These are phyloP conservation scores for Astropecten irregularis DNA, from an alignment of 53 echinoderm and acorn worm species.

Conservation along the genomic window DNA sequence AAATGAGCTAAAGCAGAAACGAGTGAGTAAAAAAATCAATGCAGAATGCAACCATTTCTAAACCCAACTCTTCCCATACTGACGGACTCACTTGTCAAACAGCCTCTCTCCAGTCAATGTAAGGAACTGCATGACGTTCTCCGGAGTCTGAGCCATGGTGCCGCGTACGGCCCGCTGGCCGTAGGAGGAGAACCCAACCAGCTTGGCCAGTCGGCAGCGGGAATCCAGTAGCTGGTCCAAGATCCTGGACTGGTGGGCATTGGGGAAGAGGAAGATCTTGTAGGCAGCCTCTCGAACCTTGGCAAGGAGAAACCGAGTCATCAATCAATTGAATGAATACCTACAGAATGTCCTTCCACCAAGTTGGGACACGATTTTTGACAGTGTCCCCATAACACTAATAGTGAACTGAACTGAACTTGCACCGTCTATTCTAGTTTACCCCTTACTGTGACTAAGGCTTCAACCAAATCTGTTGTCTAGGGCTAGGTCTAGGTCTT, in stretches of 20 bases:
- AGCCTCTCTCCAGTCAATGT: constrained; percentile 67
- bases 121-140: constrained; percentile 87
- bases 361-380: too few species aligned
- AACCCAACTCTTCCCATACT: too few species aligned
- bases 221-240: constrained; percentile 71
- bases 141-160: constrained; percentile 80
- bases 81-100: constrained; percentile 60
- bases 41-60: too few species aligned
- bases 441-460: too few species aligned
- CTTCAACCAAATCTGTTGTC: too few species aligned
- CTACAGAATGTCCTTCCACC: neutral
- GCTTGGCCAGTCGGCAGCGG: constrained; percentile 78
- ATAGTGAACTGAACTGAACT: too few species aligned
- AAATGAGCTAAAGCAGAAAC: too few species aligned
- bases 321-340: neutral
- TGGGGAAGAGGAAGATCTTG: constrained; percentile 92
- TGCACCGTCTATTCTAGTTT: too few species aligned
- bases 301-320: neutral
- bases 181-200: constrained; percentile 86
- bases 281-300: constrained; percentile 93
- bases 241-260: constrained; percentile 63
- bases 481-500: too few species aligned
- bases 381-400: too few species aligned
- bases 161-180: constrained; percentile 83
- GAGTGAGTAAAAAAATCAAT: too few species aligned